phyloP scores from a whole-genome alignment of 2,888 invertebrate species.

The Perdita meconis region DNA sequence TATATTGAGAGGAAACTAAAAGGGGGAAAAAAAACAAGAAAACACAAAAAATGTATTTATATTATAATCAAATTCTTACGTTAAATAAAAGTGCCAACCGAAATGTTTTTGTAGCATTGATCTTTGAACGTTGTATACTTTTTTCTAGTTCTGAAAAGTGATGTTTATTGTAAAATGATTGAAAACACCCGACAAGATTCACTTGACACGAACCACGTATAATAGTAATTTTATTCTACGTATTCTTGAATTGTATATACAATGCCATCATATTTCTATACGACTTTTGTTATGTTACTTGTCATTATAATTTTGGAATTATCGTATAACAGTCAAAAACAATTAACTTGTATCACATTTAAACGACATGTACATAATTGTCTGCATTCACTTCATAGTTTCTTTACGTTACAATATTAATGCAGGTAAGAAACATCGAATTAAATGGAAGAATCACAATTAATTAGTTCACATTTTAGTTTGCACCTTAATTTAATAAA shows the following conservation, averaged over 20 bases:
- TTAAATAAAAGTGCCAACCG: constrained; percentile 81
- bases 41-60: constrained; percentile 67
- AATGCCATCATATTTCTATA: constrained; percentile 39
- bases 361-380: constrained; percentile 17
- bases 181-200: constrained; percentile 28
- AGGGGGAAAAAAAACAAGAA: constrained; percentile 50
- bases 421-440: constrained; percentile 44
- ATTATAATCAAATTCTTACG: constrained; percentile 70
- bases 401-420: constrained; percentile 38
- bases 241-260: constrained; percentile 50
- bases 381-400: constrained; percentile 19
- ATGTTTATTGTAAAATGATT: constrained; percentile 48
- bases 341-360: constrained; percentile 34
- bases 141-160: constrained; percentile 47
- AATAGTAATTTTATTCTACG: constrained; percentile 45
- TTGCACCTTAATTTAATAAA: constrained; percentile 24
- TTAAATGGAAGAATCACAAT: constrained; percentile 33
- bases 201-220: constrained; percentile 41
- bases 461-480: constrained; percentile 43
- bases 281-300: constrained; percentile 33
- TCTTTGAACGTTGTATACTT: constrained; percentile 58
- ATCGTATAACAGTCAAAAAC: constrained; percentile 68
- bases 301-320: constrained; percentile 56
- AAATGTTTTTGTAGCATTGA: constrained; percentile 69
- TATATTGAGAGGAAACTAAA: constrained; percentile 49